Percentiles rank a stretch among this genome's conserved stretches.
Conservation (phyloP, 2,888 invertebrate genomes). For the Ditula angustiorana region DNA sequence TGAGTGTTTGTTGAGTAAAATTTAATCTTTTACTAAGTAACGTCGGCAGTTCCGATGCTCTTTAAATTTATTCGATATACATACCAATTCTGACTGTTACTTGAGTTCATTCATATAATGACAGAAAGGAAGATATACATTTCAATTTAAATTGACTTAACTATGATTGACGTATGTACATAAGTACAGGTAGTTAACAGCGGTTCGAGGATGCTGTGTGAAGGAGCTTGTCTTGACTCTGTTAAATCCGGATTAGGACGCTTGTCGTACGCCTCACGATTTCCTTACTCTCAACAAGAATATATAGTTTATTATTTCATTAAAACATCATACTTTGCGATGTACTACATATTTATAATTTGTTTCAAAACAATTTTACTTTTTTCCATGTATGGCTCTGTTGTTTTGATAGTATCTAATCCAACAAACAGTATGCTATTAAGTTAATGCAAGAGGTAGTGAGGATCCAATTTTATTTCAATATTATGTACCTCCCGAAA, state of each 20-base stretch:
- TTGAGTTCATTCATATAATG: too few relatives aligned
- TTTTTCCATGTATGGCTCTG: too few relatives aligned
- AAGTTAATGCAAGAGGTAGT: background rate
- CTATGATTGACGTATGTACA: background rate
- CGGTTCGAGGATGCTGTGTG: constrained; percentile 60
- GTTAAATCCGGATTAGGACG: constrained; percentile 73
- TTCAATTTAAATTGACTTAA: background rate
- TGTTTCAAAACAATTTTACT: too few relatives aligned
- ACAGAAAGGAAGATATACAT: too few relatives aligned
- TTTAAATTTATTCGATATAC: too few relatives aligned
- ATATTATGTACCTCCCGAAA: background rate
- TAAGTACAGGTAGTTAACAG: constrained; percentile 28
- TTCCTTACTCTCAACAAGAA: constrained; percentile 41
- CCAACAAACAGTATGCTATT: background rate
- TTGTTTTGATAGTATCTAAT: too few relatives aligned
- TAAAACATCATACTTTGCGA: background rate
- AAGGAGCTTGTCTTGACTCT: constrained; percentile 68
- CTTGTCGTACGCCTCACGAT: constrained; percentile 69
- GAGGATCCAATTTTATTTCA: background rate
- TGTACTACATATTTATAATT: background rate
- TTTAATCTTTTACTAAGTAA: too few relatives aligned
- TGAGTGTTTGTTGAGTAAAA: too few relatives aligned
- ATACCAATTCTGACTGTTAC: too few relatives aligned
- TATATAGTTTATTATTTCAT: background rate
- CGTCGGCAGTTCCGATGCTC: too few relatives aligned